A percentile compares a stretch with the other conserved stretches of the same genome.
These are phyloP conservation scores for Philereme transversata DNA, from an alignment of 2,888 invertebrate species.

Conservation along the genomic window DNA sequence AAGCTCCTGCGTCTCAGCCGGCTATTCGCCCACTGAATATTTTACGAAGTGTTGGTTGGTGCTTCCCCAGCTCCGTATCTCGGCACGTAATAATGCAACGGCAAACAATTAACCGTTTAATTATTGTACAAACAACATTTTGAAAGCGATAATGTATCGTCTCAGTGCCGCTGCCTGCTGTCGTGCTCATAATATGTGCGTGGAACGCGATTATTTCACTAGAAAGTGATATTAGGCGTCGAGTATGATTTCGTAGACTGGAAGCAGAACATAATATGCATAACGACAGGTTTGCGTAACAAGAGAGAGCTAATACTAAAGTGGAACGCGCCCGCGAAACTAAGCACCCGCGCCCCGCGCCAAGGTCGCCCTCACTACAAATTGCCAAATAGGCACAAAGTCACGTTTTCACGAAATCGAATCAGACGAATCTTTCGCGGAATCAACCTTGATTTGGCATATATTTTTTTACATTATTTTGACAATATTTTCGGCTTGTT, in stretches of 20 bases:
- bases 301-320: slow-evolving; percentile 79
- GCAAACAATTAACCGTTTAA: slow-evolving; percentile 29
- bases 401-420: slow-evolving; percentile 26
- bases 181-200: slow-evolving; percentile 37
- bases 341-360: slow-evolving; percentile 62
- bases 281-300: slow-evolving; percentile 82
- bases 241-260: slow-evolving; percentile 69
- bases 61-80: slow-evolving; percentile 20
- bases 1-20: no score
- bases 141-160: slow-evolving; percentile 40
- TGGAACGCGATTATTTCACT: slow-evolving; percentile 58
- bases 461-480: not conserved
- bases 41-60: slow-evolving; percentile 2
- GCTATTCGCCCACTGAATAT: no score
- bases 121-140: slow-evolving; percentile 33
- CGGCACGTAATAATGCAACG: slow-evolving; percentile 24
- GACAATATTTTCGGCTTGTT: no score
- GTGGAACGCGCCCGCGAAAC: slow-evolving; percentile 79
- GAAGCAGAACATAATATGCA: slow-evolving; percentile 78
- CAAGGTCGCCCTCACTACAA: slow-evolving; percentile 63
- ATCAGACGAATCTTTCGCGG: slow-evolving; percentile 15
- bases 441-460: slow-evolving; percentile 11
- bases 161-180: slow-evolving; percentile 27
- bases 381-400: slow-evolving; percentile 28
- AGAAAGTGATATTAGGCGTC: slow-evolving; percentile 71